Base-by-base conservation (phyloP, 1,140 invertebrate species). In the Drosophila subobscura region DNA sequence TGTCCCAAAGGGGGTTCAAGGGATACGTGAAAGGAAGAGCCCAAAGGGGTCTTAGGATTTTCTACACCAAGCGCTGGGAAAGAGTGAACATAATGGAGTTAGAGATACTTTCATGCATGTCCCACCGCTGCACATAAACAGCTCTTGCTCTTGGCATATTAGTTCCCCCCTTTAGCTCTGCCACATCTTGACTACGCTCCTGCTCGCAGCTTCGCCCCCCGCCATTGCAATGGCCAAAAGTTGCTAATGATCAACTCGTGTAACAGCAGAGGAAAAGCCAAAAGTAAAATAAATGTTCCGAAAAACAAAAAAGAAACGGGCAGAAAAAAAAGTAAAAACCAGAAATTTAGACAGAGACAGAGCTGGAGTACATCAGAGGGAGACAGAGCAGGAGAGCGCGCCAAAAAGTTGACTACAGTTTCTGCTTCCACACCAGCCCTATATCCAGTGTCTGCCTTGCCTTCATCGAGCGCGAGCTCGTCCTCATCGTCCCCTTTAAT, bases 211-310 rank as follows among this genome's bases (percentile, higher is more conserved):
- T 8, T 56, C 20, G 41, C 49, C n/a, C 29, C 12, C 25, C 46
- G 20, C 64, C 51, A 56, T 56, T 50, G 63, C 16, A 54, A 29
- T 37, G 64, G 54, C 76, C 74, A 70, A 73, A 79, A 84, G 57
- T 63, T 74, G 71, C 61, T 86, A 85, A 86, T 85, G 80, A 85
- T 85, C 77, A 85, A 80, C 80, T 83, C 71, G 49, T 72, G 79
- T 83, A 75, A 57, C 70, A 49, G 46, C 71, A 68, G 61, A 53
- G 46, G 25, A 40, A 59, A 72, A 72, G 77, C 37, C 47, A 58
- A 47, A 76, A 77, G 78, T 60, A 67, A 68, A 68, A 68, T 68
- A 68, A 68, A 68, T 56, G 65, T 12, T 37, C 44, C 51, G 41
- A 55, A 70, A 53, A 51, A 23, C 29, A 58, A 66, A 53, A 74